phyloP scores from a whole-genome alignment of 2,888 invertebrate species.

The Macrosiphum euphorbiae region DNA sequence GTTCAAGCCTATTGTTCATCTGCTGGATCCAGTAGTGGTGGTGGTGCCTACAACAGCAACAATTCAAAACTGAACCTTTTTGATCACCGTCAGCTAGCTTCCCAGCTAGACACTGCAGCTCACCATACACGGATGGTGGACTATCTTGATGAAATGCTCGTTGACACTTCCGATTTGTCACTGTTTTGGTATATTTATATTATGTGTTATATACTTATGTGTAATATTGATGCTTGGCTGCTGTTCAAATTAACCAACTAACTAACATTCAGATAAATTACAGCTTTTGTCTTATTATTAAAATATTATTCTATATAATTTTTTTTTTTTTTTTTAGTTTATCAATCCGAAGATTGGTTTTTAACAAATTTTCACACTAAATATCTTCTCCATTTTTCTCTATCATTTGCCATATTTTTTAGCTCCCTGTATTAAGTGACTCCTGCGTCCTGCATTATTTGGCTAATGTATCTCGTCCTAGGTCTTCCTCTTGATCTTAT shows the following conservation, averaged over 20 bases:
- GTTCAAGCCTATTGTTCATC: slow-evolving; percentile 82
- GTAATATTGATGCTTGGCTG: neutral
- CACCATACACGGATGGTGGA: slow-evolving; percentile 99
- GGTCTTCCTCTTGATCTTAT: too few relatives aligned
- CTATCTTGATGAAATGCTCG: slow-evolving; percentile 94
- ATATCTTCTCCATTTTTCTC: too few relatives aligned
- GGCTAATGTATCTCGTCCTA: too few relatives aligned
- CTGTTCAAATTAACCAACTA: neutral
- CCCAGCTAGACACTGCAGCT: slow-evolving; percentile 92
- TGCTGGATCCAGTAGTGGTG: slow-evolving; percentile 81
- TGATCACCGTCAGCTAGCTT: slow-evolving; percentile 88
- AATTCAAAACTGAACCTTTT: slow-evolving; percentile 81
- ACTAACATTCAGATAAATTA: neutral
- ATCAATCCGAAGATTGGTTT: too few relatives aligned
- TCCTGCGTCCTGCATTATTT: too few relatives aligned
- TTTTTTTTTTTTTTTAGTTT: too few relatives aligned
- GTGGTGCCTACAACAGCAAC: slow-evolving; percentile 81
- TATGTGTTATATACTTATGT: neutral
- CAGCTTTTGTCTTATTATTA: neutral
- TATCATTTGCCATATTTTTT: too few relatives aligned
- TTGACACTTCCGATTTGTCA: slow-evolving; percentile 97
- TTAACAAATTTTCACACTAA: too few relatives aligned
- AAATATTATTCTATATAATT: neutral
- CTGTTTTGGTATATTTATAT: slow-evolving; percentile 82
- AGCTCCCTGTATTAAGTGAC: too few relatives aligned